Percentiles rank a stretch among this genome's conserved stretches.
Evolutionary conservation across 2,113 vertebrate species (phyloP).

Genomic region (Suncus etruscus): DNA sequence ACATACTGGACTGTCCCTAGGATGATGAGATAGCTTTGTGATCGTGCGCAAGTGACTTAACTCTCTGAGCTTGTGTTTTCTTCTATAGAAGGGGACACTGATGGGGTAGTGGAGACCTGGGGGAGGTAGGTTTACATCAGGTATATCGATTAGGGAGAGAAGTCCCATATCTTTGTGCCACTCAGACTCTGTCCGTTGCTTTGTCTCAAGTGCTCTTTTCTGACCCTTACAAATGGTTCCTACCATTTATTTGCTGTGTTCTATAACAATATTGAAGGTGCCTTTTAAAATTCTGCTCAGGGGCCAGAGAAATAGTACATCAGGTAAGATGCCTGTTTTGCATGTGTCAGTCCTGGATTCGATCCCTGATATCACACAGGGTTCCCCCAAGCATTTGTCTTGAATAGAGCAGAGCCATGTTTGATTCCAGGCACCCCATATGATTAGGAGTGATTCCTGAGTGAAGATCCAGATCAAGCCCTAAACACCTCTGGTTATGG

Average conservation of each 20-base stretch:
- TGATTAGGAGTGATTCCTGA: too few relatives aligned
- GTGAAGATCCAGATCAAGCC: too few relatives aligned
- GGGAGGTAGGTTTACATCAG: background rate
- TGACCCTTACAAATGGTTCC: constrained; percentile 19
- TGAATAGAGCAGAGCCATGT: too few relatives aligned
- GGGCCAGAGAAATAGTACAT: background rate
- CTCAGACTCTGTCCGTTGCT: background rate
- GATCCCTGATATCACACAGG: background rate
- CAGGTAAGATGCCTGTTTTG: background rate
- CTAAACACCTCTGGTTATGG: too few relatives aligned
- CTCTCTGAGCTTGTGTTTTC: constrained; percentile 40
- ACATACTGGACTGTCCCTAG: background rate
- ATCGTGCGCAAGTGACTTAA: constrained; percentile 29
- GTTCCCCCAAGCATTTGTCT: too few relatives aligned
- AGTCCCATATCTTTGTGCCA: background rate
- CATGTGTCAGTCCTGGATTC: background rate
- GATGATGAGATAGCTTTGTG: constrained; percentile 20
- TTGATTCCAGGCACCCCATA: too few relatives aligned
- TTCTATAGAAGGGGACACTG: background rate
- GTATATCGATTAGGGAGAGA: too few relatives aligned
- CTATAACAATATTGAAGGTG: constrained; percentile 41
- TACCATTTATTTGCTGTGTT: background rate
- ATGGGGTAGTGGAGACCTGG: background rate
- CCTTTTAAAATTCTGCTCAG: constrained; percentile 41
- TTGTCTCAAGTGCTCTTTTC: constrained; percentile 43